These are phyloP conservation scores for Emmelina monodactyla DNA, from an alignment of 2,888 invertebrate species.

Conservation along the genomic window DNA sequence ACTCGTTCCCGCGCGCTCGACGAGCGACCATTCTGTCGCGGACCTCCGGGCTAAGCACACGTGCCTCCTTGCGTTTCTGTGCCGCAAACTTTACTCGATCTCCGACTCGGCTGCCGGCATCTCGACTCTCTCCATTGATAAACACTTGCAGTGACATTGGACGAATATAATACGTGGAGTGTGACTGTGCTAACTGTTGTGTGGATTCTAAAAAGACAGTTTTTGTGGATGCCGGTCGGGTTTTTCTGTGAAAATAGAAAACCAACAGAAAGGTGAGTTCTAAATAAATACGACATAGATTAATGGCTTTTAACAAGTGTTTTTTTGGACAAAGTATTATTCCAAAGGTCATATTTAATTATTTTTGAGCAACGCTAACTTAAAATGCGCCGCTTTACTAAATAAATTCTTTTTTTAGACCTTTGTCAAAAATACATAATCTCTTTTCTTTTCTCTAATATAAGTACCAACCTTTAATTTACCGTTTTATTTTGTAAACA, in stretches of 20 bases:
- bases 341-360: no score
- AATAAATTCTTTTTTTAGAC: no score
- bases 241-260: constrained; percentile 8
- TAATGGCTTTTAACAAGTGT: no score
- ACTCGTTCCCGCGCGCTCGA: constrained; percentile 16
- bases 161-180: constrained; percentile 1
- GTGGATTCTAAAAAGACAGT: constrained; percentile 22
- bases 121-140: constrained; percentile 5
- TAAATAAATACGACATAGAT: no score
- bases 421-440: no score
- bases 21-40: constrained; percentile 42
- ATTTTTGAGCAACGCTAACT: no score
- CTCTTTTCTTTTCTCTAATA: no score
- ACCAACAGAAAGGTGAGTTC: neutral
- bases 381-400: no score
- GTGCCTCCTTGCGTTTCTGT: constrained; percentile 20
- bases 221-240: constrained; percentile 21
- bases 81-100: constrained; percentile 55
- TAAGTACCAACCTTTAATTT: no score
- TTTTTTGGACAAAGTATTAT: no score
- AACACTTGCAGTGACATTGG: no score
- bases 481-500: no score
- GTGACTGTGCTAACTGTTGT: constrained; percentile 39
- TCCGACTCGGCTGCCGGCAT: constrained; percentile 21
- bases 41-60: constrained; percentile 27